These are phyloP conservation scores for Neosilurus hyrtlii DNA, from an alignment of 2,797 vertebrate genomes.

Conservation along the genomic window DNA sequence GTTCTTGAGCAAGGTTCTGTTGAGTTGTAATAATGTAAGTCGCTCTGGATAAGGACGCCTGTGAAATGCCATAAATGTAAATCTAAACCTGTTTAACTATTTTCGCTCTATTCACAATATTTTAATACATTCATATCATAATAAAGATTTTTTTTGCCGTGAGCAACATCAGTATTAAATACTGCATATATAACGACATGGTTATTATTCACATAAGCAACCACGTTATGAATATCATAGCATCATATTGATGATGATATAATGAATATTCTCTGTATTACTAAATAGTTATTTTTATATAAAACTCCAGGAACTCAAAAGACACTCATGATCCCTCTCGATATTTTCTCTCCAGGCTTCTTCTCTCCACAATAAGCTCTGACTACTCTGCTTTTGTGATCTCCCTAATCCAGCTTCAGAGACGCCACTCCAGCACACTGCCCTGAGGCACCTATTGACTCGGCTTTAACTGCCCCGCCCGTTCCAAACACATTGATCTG, in stretches of 20 bases:
- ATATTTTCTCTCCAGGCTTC: neutral
- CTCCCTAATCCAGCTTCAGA: constrained; percentile 17
- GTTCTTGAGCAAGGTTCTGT: too few species aligned
- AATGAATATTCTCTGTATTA: neutral
- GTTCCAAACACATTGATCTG: constrained; percentile 33
- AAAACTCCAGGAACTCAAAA: neutral
- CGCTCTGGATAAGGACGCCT: too few species aligned
- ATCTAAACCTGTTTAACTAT: too few species aligned
- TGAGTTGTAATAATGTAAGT: too few species aligned
- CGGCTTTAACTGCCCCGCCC: constrained; percentile 2
- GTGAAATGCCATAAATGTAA: too few species aligned
- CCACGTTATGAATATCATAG: neutral
- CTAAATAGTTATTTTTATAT: neutral
- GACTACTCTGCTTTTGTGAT: neutral
- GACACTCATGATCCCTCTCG: neutral
- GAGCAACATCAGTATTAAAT: neutral
- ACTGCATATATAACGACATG: neutral
- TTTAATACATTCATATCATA: too few species aligned
- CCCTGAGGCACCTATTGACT: constrained; percentile 33
- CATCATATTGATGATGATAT: neutral
- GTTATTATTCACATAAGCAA: neutral
- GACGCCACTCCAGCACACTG: neutral
- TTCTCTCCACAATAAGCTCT: neutral
- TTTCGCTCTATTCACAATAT: too few species aligned
- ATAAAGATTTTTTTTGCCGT: too few species aligned